Percentiles rank a stretch among this genome's conserved stretches.
Conservation (phyloP, 1,140 invertebrate genomes). For the Antheraea pernyi region DNA sequence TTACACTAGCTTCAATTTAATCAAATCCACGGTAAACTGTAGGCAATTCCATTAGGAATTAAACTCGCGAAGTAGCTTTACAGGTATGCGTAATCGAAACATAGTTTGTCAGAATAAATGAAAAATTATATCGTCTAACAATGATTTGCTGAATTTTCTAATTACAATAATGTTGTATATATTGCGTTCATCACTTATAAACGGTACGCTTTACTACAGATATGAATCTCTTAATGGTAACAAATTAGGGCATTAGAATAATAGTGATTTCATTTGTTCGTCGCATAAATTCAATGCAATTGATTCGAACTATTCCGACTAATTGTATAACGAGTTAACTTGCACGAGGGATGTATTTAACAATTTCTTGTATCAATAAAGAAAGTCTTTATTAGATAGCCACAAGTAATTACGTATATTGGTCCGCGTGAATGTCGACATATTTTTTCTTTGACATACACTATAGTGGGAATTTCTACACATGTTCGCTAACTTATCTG, state of each 20-base stretch:
- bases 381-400: slow-evolving; percentile 43
- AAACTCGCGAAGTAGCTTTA: slow-evolving; percentile 17
- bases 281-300: slow-evolving; percentile 46
- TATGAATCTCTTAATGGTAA: slow-evolving; percentile 26
- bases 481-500: slow-evolving; percentile 61
- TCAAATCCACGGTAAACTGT: slow-evolving; percentile 36
- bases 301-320: slow-evolving; percentile 45
- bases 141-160: slow-evolving; percentile 67
- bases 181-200: slow-evolving; percentile 5
- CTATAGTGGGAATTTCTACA: slow-evolving; percentile 54
- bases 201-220: slow-evolving; percentile 16
- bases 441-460: slow-evolving; percentile 33
- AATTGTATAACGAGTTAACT: slow-evolving; percentile 51
- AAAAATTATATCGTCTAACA: slow-evolving; percentile 37
- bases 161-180: slow-evolving; percentile 41
- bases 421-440: slow-evolving; percentile 27
- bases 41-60: slow-evolving; percentile 32
- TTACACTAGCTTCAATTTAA: slow-evolving; percentile 18
- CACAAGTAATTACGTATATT: slow-evolving; percentile 44
- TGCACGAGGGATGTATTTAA: slow-evolving; percentile 48
- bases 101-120: slow-evolving; percentile 32
- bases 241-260: slow-evolving; percentile 11
- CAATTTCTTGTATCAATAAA: slow-evolving; percentile 72
- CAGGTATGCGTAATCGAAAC: slow-evolving; percentile 13
- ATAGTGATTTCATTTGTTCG: slow-evolving; percentile 31